A percentile compares a stretch with the other conserved stretches of the same genome.
Evolutionary conservation across 2,113 vertebrate genomes (phyloP).

Genomic region (Malurus alboscapulatus): DNA sequence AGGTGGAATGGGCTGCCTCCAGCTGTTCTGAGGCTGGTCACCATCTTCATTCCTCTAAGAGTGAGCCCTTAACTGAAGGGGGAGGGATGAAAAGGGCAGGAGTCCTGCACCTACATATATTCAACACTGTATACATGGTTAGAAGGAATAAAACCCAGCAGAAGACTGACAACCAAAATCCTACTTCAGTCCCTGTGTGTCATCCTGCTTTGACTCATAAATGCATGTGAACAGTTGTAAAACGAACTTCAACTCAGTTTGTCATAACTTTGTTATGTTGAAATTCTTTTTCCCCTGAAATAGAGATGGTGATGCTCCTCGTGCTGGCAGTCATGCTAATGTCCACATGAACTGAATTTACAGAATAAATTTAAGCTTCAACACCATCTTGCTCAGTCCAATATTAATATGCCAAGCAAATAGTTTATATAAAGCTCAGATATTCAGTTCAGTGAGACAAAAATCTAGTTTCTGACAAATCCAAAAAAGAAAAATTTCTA

Average conservation of each 20-base stretch:
- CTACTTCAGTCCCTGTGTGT: not conserved
- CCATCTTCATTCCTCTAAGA: not conserved
- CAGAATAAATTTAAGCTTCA: not conserved
- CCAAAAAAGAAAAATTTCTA: not conserved
- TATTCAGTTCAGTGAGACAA: not conserved
- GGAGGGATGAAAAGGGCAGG: not conserved
- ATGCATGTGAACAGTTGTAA: not conserved
- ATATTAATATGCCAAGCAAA: not conserved
- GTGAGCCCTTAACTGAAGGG: not conserved
- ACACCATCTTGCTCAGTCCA: not conserved
- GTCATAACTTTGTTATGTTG: not conserved
- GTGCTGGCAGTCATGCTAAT: not conserved
- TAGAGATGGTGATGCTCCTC: not conserved
- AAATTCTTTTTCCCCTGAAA: constrained; percentile 17
- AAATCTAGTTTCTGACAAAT: not conserved
- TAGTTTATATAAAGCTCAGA: not conserved
- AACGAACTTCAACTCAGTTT: not conserved
- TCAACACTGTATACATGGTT: not conserved
- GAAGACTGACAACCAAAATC: not conserved
- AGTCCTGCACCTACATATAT: not conserved
- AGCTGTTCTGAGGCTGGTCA: not conserved
- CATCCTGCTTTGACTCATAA: constrained; percentile 1
- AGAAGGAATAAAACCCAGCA: not conserved
- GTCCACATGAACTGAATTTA: not conserved
- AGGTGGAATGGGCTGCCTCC: not conserved